Evolutionary conservation across 1,140 invertebrate genomes (phyloP), one percentile per base, ranked within the genome.

Genomic region (Drosophila tsacasi): DNA sequence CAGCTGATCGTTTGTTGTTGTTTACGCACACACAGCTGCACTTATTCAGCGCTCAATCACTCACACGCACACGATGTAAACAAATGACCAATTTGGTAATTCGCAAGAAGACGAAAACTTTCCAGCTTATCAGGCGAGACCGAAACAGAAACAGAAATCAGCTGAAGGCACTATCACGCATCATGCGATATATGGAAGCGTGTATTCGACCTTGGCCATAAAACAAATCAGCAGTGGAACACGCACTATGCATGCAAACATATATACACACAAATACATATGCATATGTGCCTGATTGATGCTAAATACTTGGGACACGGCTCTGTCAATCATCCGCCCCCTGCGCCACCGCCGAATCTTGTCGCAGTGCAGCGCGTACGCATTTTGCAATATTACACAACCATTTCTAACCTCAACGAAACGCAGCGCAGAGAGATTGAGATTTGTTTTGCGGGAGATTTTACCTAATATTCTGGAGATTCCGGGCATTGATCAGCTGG

Each of bases 341-440:
- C 50, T 39, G 17, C 27, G 12, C 23, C 50, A 15, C 21, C 40
- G 15, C 23, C 39, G 23, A 44, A 52, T 32, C 42, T 49, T 54
- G 65, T 42, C 23, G 46, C 47, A 58, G 32, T 81, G 82, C 82
- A 71, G 66, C 39, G 63, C 42, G 47, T 65, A 62, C 63, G 77
- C 77, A 68, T 52, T 79, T 81, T 90, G 85, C 84, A 90, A 91
- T 91, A 90, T 91, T 90, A 90, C 85, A 91, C 86, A 90, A 90
- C 85, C 87, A 52, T 82, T 89, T 90, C 85, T 90, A 90, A 90
- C 85, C 85, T 90, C 86, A 91, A 90, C 72, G 59, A 27, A 63
- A 9, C 15, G 35, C 32, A 55, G 54, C 54, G 21, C 21, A 46
- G 30, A 30, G 30, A 32, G 37, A 37, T 23, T 47, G 30, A 32